Evolutionary conservation across 2,797 vertebrate genomes (phyloP), one percentile per base, ranked within the genome.

Genomic region (Diceros bicornis): DNA sequence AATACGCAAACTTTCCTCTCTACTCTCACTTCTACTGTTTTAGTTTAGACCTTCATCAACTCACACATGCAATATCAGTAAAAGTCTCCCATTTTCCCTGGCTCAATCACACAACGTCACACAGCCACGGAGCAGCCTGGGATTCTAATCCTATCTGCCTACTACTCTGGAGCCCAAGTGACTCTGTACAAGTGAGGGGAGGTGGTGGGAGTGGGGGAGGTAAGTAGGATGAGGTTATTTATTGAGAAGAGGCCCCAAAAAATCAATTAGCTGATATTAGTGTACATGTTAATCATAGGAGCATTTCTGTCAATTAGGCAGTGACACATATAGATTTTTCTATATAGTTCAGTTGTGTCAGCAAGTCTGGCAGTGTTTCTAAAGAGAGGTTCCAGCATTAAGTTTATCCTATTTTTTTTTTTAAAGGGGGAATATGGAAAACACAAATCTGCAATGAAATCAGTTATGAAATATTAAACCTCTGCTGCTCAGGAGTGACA

Each of bases 361-460:
- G 89, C 74, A 94, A 97, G 57, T 75, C 84, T 68, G 82, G 57
- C 77, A 78, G 27, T 55, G 20, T 59, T 95, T 93, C 64, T 74
- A 94, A 89, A 95, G 83, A 82, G 64, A 92, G 69, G 37, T 81
- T 96, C 47, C 66, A 78, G 27, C 20, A 0, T 57, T 57, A 82
- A 82, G 92, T 95, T 91, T 91, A 68, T 74, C 29, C 41, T 89
- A 64, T 75, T 41, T 79, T 93, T 75, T 75, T 79, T 94, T 86
- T 37, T 82, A 93, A 62, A 68, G 18, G 78, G 57, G 84, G 50
- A 91, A 96, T 87, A 96, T 87, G 23, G 85, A 94, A 96, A 96
- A 92, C 78, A 96, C 96, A 84, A 96, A 96, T 96, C 97, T 96
- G 34, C 90, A 97, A 94, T 97, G 92, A 96, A 97, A 95, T 94